phyloP scores from a whole-genome alignment of 1,140 invertebrate species.

The Tetramorium alpestre region DNA sequence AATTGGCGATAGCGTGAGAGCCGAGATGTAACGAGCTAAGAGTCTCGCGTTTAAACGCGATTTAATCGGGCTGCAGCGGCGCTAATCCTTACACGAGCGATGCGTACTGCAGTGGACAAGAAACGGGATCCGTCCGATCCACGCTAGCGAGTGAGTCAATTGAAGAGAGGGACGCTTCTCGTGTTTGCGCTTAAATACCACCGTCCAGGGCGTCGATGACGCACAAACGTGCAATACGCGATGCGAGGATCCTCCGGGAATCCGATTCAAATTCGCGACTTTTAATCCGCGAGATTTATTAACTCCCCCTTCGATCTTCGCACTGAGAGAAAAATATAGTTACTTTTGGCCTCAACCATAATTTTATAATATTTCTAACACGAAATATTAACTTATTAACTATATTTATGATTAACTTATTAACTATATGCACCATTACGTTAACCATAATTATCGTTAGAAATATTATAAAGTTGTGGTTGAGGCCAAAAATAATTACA shows the following conservation, averaged over 20 bases:
- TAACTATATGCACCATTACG: no score
- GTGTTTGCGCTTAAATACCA: not conserved
- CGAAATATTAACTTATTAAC: no score
- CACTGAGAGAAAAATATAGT: no score
- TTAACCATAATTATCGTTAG: no score
- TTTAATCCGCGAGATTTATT: not conserved
- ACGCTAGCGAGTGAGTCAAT: conserved; percentile 5
- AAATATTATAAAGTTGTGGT: no score
- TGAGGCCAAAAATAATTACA: no score
- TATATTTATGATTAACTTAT: no score
- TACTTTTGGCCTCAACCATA: no score
- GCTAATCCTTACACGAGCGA: conserved; percentile 1
- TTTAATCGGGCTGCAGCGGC: not conserved
- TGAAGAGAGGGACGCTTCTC: not conserved
- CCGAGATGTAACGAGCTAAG: not conserved
- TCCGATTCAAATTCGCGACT: not conserved
- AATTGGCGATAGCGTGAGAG: not conserved
- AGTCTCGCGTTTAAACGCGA: not conserved
- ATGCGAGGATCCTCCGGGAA: not conserved
- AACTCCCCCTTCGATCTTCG: not conserved
- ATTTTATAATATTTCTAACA: no score
- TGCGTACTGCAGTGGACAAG: not conserved
- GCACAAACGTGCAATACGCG: conserved; percentile 13
- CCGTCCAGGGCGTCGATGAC: conserved; percentile 6
- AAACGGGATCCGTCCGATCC: not conserved